A percentile compares a stretch with the other conserved stretches of the same genome.
Evolutionary conservation across 2,113 vertebrate species (phyloP).

Genomic region (Ploceus nigricollis): DNA sequence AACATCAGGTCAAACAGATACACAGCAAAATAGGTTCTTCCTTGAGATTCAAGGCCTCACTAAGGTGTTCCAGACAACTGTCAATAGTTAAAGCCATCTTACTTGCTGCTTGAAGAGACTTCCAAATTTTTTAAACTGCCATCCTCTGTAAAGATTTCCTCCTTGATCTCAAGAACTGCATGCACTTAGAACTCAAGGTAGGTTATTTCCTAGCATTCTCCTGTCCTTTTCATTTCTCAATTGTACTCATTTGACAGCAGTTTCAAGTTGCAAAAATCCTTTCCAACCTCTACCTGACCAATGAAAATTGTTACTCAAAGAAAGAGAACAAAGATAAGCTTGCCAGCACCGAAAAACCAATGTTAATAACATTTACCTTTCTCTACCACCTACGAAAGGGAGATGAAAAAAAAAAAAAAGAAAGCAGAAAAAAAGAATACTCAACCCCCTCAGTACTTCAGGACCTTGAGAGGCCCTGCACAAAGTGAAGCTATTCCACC

Average conservation of each 20-base stretch:
- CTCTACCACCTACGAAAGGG: accelerated
- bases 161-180: not conserved
- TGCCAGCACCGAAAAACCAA: not conserved
- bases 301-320: not conserved
- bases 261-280: not conserved
- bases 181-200: not conserved
- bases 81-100: not conserved
- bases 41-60: not conserved
- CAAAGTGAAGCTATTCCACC: not conserved
- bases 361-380: not conserved
- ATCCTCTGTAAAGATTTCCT: not conserved
- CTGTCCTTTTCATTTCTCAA: not conserved
- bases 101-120: not conserved
- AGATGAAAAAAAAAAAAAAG: too few species aligned
- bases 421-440: not conserved
- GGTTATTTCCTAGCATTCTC: not conserved
- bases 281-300: not conserved
- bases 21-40: not conserved
- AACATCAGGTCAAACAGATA: not conserved
- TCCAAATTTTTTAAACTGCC: not conserved
- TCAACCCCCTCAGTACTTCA: not conserved
- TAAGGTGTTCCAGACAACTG: not conserved
- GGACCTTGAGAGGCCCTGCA: not conserved
- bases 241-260: not conserved
- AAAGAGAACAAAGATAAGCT: not conserved